Evolutionary conservation across 2,797 vertebrate species (phyloP), one percentile per base, ranked within the genome.

Genomic region (Hybognathus amarus): DNA sequence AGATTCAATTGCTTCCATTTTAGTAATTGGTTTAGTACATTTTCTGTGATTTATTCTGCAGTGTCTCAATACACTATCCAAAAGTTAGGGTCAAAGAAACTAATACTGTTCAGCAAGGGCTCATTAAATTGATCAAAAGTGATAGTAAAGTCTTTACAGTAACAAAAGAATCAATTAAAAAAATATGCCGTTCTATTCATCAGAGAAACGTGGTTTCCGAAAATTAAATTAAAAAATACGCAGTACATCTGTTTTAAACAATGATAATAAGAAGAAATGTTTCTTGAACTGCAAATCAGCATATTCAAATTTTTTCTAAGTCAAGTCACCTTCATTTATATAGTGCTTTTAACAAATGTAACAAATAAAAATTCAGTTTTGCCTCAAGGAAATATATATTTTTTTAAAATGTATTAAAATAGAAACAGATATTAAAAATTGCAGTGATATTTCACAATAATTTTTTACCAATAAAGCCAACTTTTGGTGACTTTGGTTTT

Each of bases 1-100:
- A 64, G 56, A 73, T 64, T 81, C 69, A 30, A 36, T 38, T 74
- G 80, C 70, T 66, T 82, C 59, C 80, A 82, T 82, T 82, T 66
- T 27, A 40, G 70, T 82, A 74, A 82, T 75, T 82, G 80, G 59
- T 75, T n/a, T 38, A 40, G 80, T 36, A 52, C 54, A 36, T 71
- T 71, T 47, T 36, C 54, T 20, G 15, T 18, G 54, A 81, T 81
- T 81, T 52, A 74, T 82, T 66, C 6, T 40, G 8, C 70, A 66
- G n/a, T 13, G 45, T 74, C 70, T 74, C 27, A 61, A 61, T 59
- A 27, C 73, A 18, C 52, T 36, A 27, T 59, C 17, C 36, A 20
- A 27, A 61, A 11, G 7, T 76, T 27, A 42, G 15, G 8, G 74
- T 61, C 54, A 38, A 56, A 75, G 20, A 56, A 75, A 38, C 2